These are phyloP conservation scores for Corythornis leucogaster DNA, from an alignment of 2,797 vertebrate genomes.

Conservation along the genomic window DNA sequence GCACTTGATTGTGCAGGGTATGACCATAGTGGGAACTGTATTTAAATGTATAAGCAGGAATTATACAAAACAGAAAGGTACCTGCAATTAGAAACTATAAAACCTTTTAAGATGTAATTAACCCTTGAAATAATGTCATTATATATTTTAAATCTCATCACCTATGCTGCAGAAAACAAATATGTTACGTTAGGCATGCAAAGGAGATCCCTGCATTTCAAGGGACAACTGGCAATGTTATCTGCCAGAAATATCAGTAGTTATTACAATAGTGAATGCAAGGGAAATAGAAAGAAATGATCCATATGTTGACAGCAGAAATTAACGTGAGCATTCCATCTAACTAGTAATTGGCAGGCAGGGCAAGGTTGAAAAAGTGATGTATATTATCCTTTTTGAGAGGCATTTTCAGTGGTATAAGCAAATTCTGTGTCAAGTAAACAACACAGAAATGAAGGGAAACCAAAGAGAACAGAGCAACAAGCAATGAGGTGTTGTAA, in stretches of 20 bases:
- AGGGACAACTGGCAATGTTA: constrained; percentile 12
- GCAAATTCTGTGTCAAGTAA: constrained; percentile 41
- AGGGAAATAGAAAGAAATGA: constrained; percentile 58
- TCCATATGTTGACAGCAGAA: constrained; percentile 51
- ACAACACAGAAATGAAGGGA: background rate
- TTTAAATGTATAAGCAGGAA: background rate
- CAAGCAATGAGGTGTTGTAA: constrained; percentile 32
- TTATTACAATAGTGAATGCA: constrained; percentile 48
- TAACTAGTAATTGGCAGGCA: constrained; percentile 40
- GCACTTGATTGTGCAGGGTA: background rate
- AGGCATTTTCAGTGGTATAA: constrained; percentile 36
- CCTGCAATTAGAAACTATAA: background rate
- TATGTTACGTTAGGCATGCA: constrained; percentile 11
- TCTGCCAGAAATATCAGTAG: constrained; percentile 9
- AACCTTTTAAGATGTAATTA: constrained; percentile 1
- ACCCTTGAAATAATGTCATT: constrained; percentile 1
- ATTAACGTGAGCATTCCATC: constrained; percentile 26
- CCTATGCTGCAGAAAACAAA: background rate
- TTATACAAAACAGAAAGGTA: background rate
- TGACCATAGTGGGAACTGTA: background rate
- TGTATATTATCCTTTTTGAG: constrained; percentile 37
- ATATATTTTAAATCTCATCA: background rate
- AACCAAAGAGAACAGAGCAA: constrained; percentile 19
- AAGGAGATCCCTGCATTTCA: constrained; percentile 17
- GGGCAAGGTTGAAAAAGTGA: constrained; percentile 13